phyloP scores from a whole-genome alignment of 2,797 vertebrate species.

The Carcharodon carcharias region DNA sequence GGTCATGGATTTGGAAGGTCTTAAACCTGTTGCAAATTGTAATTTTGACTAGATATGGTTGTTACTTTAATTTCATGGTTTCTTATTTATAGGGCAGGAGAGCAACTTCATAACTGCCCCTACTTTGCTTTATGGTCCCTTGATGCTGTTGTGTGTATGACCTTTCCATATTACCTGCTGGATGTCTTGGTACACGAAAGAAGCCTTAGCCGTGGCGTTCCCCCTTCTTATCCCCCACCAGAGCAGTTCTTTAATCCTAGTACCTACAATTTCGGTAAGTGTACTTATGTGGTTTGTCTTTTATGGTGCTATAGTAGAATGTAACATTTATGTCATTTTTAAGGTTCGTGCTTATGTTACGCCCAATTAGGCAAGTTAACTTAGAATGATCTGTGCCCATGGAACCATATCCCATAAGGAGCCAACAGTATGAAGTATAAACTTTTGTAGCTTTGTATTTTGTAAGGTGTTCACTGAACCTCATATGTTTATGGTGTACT shows the following conservation, averaged over 20 bases:
- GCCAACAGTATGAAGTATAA: not conserved
- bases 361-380: not conserved
- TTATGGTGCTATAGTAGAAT: not conserved
- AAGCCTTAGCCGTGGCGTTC: conserved; percentile 78
- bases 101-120: conserved; percentile 80
- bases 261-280: conserved; percentile 87
- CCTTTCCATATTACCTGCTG: conserved; percentile 65
- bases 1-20: too few relatives aligned
- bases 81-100: conserved; percentile 66
- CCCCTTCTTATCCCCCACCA: conserved; percentile 78
- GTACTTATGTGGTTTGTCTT: conserved; percentile 26
- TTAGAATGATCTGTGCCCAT: not conserved
- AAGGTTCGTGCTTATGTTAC: not conserved
- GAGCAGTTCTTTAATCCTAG: conserved; percentile 91
- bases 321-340: not conserved
- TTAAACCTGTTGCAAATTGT: too few relatives aligned
- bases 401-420: not conserved
- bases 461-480: not conserved
- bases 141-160: conserved; percentile 69
- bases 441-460: not conserved
- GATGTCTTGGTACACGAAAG: conserved; percentile 80
- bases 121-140: conserved; percentile 91
- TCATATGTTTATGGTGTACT: not conserved
- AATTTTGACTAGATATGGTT: not conserved
- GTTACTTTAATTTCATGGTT: not conserved